These are phyloP conservation scores for Phrynosoma platyrhinos DNA, from an alignment of 2,113 vertebrate genomes.

Conservation along the genomic window DNA sequence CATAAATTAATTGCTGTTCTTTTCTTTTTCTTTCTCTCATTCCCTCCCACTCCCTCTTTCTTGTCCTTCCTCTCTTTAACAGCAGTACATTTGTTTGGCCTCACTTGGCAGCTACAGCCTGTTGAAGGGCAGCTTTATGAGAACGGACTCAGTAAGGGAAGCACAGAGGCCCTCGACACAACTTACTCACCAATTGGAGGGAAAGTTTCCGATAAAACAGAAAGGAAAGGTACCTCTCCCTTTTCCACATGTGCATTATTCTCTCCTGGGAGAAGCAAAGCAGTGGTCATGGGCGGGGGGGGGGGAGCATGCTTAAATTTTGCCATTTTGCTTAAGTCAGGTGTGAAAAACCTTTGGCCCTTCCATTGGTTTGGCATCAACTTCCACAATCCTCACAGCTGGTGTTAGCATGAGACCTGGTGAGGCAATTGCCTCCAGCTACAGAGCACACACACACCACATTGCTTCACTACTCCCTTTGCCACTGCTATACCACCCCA, in stretches of 20 bases:
- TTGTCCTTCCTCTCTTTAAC: conserved; percentile 69
- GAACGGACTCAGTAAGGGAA: conserved; percentile 93
- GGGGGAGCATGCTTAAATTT: too few relatives aligned
- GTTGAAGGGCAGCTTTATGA: conserved; percentile 94
- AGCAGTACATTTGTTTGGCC: conserved; percentile 98
- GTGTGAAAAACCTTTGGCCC: too few relatives aligned
- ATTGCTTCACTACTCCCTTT: too few relatives aligned
- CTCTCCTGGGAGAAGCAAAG: too few relatives aligned
- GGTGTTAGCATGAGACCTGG: too few relatives aligned
- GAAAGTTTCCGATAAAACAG: conserved; percentile 87
- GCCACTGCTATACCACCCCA: too few relatives aligned
- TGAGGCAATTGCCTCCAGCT: too few relatives aligned
- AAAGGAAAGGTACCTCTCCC: conserved; percentile 83
- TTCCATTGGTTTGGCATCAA: too few relatives aligned
- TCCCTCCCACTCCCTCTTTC: conserved; percentile 62
- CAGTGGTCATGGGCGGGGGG: too few relatives aligned
- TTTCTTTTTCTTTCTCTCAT: conserved; percentile 47
- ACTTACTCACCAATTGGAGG: conserved; percentile 89
- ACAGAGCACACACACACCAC: too few relatives aligned
- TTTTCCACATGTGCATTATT: background rate
- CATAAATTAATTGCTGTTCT: conserved; percentile 73
- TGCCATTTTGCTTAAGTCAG: too few relatives aligned
- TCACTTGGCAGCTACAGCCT: conserved; percentile 96
- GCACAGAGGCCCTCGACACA: conserved; percentile 83
- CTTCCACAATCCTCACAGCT: too few relatives aligned